Percentiles rank a stretch among this genome's conserved stretches.
Evolutionary conservation across 2,797 vertebrate species (phyloP).

Genomic region (Vireo griseus): DNA sequence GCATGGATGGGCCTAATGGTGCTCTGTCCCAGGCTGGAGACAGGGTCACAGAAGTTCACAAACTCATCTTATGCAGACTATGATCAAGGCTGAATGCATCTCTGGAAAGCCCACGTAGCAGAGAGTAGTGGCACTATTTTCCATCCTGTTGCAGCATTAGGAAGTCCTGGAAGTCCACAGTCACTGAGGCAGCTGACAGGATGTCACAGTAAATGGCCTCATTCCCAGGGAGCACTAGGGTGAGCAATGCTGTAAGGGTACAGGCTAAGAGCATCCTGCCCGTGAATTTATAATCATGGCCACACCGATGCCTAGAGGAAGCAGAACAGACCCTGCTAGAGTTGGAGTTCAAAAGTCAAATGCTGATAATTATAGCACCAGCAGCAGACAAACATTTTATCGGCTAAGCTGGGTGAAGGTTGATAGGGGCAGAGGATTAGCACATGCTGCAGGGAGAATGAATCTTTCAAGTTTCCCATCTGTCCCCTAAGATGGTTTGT

Average conservation of each 20-base stretch:
- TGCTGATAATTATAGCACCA: background rate
- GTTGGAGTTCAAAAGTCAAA: constrained; percentile 9
- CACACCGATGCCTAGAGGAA: background rate
- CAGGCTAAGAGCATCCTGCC: background rate
- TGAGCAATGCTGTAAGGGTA: background rate
- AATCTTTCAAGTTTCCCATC: background rate
- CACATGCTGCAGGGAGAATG: background rate
- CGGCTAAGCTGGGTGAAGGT: background rate
- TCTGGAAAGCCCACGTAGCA: background rate
- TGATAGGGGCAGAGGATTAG: background rate
- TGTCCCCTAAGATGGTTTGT: background rate
- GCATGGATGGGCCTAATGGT: background rate
- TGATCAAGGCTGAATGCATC: background rate
- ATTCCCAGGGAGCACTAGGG: background rate
- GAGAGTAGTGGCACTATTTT: background rate
- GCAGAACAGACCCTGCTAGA: constrained; percentile 7
- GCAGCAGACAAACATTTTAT: constrained; percentile 2
- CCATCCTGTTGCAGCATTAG: background rate
- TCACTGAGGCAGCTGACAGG: background rate
- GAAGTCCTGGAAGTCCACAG: background rate
- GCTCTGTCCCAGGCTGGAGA: background rate
- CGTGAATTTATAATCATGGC: background rate
- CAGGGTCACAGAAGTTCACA: background rate
- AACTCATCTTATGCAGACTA: background rate
- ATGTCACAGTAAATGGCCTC: background rate